A percentile compares a stretch with the other conserved stretches of the same genome.
Conservation (phyloP, 2,888 invertebrate species). For the Protodeltote pygarga region DNA sequence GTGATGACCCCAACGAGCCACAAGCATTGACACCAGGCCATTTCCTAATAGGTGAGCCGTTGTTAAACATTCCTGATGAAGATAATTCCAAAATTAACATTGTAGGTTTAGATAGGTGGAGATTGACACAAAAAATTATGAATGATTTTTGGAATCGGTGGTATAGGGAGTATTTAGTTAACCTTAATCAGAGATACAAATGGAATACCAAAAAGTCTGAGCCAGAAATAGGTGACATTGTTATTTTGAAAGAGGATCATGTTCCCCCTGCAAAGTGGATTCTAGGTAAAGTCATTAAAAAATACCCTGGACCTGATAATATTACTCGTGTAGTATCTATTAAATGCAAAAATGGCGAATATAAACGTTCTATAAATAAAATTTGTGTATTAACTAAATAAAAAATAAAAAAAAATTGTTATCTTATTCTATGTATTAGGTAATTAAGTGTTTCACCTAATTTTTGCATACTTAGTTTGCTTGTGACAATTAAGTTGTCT, state of each 20-base stretch:
- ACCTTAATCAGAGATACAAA: no score
- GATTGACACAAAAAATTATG: neutral
- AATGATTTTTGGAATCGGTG: neutral
- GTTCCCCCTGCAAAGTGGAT: neutral
- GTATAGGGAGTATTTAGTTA: neutral
- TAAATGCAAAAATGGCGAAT: neutral
- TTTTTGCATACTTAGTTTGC: neutral
- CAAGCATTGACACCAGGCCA: no score
- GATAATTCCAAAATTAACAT: neutral
- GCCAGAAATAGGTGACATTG: neutral
- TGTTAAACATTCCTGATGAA: neutral
- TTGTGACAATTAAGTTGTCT: no score
- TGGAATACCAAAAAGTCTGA: neutral
- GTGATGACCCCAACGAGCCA: no score
- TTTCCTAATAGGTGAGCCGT: neutral
- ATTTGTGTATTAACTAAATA: neutral
- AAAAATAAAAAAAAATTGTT: neutral
- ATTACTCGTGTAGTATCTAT: neutral
- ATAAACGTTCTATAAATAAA: neutral
- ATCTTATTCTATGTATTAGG: neutral
- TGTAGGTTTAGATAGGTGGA: neutral
- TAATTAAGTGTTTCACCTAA: neutral
- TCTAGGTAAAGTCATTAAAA: neutral
- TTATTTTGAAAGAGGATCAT: neutral
- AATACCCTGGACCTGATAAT: neutral